Evolutionary conservation across 2,113 vertebrate genomes (phyloP).

Genomic region (Beaufortia kweichowensis): DNA sequence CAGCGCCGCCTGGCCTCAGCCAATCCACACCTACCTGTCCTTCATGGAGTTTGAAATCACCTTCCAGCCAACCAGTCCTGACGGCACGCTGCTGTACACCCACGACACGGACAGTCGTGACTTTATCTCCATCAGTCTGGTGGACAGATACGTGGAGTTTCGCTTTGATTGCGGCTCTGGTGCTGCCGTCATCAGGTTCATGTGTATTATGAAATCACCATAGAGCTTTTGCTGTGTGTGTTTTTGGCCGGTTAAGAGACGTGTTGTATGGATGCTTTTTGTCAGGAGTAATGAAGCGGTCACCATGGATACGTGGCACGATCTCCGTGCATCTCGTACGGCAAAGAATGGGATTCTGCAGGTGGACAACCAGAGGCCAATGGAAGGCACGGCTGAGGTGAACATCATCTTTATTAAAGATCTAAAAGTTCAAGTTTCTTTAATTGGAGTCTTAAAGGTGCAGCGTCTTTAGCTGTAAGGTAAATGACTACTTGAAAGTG

Average conservation of each 20-base stretch:
- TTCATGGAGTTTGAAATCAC: slow-evolving; percentile 94
- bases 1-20: slow-evolving; percentile 86
- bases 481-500: background rate
- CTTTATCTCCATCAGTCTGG: slow-evolving; percentile 86
- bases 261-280: background rate
- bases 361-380: slow-evolving; percentile 85
- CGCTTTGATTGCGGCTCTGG: slow-evolving; percentile 97
- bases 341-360: slow-evolving; percentile 91
- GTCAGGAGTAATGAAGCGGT: slow-evolving; percentile 86
- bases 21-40: slow-evolving; percentile 86
- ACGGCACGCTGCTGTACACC: slow-evolving; percentile 90
- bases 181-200: slow-evolving; percentile 81
- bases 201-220: background rate
- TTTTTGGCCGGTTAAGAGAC: no score
- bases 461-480: background rate
- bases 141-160: slow-evolving; percentile 84
- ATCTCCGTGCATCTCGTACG: slow-evolving; percentile 86
- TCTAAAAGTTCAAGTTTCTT: background rate
- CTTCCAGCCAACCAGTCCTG: slow-evolving; percentile 77
- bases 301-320: slow-evolving; percentile 85
- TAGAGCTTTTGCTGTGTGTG: no score
- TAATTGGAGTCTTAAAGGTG: background rate
- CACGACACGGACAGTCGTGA: slow-evolving; percentile 87
- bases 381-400: slow-evolving; percentile 90
- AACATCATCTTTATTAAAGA: background rate